These are phyloP conservation scores for Drosophila affinis DNA, from an alignment of 2,888 invertebrate genomes.

Conservation along the genomic window DNA sequence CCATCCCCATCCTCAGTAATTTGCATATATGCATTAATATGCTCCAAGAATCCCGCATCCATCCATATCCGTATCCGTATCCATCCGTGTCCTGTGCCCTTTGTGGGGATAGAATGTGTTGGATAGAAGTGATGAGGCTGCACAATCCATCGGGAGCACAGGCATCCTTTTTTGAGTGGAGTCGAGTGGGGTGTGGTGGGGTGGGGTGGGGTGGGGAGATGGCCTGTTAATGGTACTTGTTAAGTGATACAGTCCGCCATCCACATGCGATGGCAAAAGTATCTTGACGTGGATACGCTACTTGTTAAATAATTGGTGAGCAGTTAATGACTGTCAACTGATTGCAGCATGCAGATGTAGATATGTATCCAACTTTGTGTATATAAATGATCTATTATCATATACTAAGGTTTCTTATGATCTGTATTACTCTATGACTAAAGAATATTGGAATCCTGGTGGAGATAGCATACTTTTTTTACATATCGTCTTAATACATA, in stretches of 20 bases:
- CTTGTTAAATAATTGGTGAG: not conserved
- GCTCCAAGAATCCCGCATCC: constrained; percentile 59
- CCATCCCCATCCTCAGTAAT: constrained; percentile 45
- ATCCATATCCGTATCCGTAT: constrained; percentile 23
- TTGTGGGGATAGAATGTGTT: not conserved
- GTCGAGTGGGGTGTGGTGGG: not conserved
- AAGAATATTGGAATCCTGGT: too few species aligned
- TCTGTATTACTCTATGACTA: too few species aligned
- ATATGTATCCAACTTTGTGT: too few species aligned
- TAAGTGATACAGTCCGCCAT: not conserved
- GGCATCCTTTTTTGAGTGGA: not conserved
- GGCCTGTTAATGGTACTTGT: not conserved
- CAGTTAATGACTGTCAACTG: not conserved
- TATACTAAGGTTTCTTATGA: too few species aligned
- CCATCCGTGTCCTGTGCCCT: constrained; percentile 17
- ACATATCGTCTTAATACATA: too few species aligned
- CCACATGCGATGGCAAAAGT: not conserved
- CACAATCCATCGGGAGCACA: constrained; percentile 1
- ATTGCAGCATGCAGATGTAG: not conserved
- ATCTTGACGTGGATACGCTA: not conserved
- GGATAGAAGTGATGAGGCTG: not conserved
- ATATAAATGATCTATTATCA: too few species aligned
- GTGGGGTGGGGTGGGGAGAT: not conserved
- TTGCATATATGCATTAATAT: constrained; percentile 74
- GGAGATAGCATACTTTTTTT: too few species aligned